These are phyloP conservation scores for Turritopsis rubra DNA, from an alignment of 30 jellyfish, hydroid and myxozoan species.

Conservation along the genomic window DNA sequence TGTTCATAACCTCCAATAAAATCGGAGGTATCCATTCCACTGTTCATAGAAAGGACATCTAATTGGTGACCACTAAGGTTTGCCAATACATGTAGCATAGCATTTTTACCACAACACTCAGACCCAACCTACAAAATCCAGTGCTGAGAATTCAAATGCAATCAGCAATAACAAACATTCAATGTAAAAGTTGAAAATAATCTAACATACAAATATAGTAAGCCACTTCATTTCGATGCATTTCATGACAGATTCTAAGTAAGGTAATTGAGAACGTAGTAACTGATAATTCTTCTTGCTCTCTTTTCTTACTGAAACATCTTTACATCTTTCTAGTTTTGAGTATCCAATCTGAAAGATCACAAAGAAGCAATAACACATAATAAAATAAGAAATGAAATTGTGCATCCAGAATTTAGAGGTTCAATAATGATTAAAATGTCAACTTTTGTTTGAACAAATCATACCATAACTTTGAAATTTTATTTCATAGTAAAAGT, in stretches of 20 bases:
- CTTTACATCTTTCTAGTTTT: background rate
- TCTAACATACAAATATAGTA: constrained; percentile 53
- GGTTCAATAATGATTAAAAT: too few species aligned
- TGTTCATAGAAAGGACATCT: constrained; percentile 61
- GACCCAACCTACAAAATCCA: constrained; percentile 60
- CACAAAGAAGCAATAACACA: background rate
- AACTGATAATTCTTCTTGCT: background rate
- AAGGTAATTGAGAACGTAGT: constrained; percentile 51
- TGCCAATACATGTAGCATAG: constrained; percentile 51
- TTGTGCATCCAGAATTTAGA: too few species aligned
- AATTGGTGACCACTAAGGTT: constrained; percentile 61
- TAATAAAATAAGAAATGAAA: too few species aligned
- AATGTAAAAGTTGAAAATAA: background rate
- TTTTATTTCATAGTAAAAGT: too few species aligned
- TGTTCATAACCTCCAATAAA: constrained; percentile 95
- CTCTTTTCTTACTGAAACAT: background rate
- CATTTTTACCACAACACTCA: constrained; percentile 70
- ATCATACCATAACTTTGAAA: too few species aligned
- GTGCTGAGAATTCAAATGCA: background rate
- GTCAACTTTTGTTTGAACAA: too few species aligned
- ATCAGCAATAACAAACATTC: background rate
- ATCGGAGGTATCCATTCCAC: constrained; percentile 91
- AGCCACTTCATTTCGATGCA: constrained; percentile 96
- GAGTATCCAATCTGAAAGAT: constrained; percentile 54
- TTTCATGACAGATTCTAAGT: constrained; percentile 57